phyloP scores from a whole-genome alignment of 2,113 vertebrate species.

The Saimiri boliviensis region DNA sequence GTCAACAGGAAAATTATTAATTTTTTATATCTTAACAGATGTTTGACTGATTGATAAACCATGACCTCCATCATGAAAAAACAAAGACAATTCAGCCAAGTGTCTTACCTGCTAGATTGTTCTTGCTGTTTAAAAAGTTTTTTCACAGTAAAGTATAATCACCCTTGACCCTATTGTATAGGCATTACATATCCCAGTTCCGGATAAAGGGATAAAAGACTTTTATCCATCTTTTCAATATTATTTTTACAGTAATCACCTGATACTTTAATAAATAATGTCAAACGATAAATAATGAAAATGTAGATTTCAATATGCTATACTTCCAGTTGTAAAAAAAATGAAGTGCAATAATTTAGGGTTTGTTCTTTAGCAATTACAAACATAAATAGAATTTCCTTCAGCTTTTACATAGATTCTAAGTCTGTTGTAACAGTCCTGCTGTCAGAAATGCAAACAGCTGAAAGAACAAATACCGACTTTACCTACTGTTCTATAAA shows the following conservation, averaged over 20 bases:
- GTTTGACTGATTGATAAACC: slow-evolving; percentile 47
- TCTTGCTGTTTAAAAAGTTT: background rate
- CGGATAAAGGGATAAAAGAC: background rate
- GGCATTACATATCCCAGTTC: background rate
- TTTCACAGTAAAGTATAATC: background rate
- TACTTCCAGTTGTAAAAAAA: slow-evolving; percentile 61
- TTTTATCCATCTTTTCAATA: slow-evolving; percentile 34
- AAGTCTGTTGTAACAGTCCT: background rate
- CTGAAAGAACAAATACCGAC: slow-evolving; percentile 34
- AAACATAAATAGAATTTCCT: slow-evolving; percentile 64
- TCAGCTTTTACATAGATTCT: slow-evolving; percentile 26
- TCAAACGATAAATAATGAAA: slow-evolving; percentile 63
- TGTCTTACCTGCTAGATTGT: background rate
- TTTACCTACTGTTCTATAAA: slow-evolving; percentile 51
- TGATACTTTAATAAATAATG: slow-evolving; percentile 53
- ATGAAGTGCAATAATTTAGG: slow-evolving; percentile 34
- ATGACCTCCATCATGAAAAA: slow-evolving; percentile 28
- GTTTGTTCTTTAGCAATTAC: slow-evolving; percentile 41
- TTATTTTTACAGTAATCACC: slow-evolving; percentile 57
- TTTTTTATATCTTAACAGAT: slow-evolving; percentile 34
- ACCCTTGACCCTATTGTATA: background rate
- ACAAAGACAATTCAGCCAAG: background rate
- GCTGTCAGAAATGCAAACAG: slow-evolving; percentile 46
- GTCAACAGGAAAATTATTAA: slow-evolving; percentile 65
- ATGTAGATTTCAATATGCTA: slow-evolving; percentile 49